A percentile compares a stretch with the other conserved stretches of the same genome.
Evolutionary conservation across 92 coral and sea anemone species (phyloP).

Genomic region (Porites lobata): DNA sequence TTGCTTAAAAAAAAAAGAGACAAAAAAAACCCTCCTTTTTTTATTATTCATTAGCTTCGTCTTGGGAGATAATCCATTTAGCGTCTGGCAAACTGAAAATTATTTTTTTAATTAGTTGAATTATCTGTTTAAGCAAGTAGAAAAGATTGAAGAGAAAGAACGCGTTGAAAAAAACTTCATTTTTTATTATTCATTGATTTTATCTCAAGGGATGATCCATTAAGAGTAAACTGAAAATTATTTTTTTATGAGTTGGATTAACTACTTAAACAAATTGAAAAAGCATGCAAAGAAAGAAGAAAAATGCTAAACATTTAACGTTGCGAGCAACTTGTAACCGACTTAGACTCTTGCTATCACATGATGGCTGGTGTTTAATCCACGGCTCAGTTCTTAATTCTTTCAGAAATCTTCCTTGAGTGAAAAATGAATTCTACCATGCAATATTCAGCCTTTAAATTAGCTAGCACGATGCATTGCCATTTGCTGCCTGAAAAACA

Average conservation of each 20-base stretch:
- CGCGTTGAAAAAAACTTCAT: neutral
- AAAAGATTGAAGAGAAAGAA: too few relatives aligned
- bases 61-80: neutral
- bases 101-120: neutral
- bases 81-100: neutral
- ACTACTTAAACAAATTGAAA: too few relatives aligned
- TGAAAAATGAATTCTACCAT: neutral
- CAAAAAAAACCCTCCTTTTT: neutral
- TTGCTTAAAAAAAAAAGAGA: neutral
- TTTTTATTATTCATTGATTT: too few relatives aligned
- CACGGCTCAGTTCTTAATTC: too few relatives aligned
- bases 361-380: too few relatives aligned
- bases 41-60: neutral
- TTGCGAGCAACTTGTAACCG: too few relatives aligned
- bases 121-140: too few relatives aligned
- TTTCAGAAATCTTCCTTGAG: too few relatives aligned
- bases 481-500: conserved; percentile 55
- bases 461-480: neutral
- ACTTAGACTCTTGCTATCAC: too few relatives aligned
- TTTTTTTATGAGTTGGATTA: neutral
- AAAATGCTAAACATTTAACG: too few relatives aligned
- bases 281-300: too few relatives aligned
- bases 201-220: neutral
- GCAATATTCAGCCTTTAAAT: neutral
- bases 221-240: too few relatives aligned